phyloP scores from a whole-genome alignment of 2,888 invertebrate species.

The Subacronicta megacephala region DNA sequence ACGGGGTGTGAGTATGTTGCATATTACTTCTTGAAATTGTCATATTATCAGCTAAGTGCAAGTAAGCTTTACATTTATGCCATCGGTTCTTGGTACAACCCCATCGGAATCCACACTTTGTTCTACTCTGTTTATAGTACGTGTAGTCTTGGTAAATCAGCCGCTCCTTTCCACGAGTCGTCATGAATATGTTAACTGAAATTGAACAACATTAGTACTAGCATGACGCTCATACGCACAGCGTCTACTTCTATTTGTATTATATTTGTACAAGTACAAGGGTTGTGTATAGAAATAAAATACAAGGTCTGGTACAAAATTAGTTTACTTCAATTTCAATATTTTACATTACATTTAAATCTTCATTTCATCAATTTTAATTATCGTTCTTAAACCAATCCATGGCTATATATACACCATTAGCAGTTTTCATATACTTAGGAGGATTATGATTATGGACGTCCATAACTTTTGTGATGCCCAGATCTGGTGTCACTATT shows the following conservation, averaged over 20 bases:
- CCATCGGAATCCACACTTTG: slow-evolving; percentile 82
- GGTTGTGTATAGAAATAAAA: slow-evolving; percentile 17
- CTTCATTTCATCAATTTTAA: not conserved
- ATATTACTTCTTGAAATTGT: slow-evolving; percentile 83
- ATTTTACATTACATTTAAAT: too few relatives aligned
- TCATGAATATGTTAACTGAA: slow-evolving; percentile 88
- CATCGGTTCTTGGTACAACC: slow-evolving; percentile 86
- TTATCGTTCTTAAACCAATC: slow-evolving; percentile 10
- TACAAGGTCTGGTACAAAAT: not conserved
- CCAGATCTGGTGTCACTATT: slow-evolving; percentile 24
- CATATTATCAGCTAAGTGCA: slow-evolving; percentile 83
- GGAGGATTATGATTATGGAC: slow-evolving; percentile 15
- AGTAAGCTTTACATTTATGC: slow-evolving; percentile 83
- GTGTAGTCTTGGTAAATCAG: slow-evolving; percentile 80
- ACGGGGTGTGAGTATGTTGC: slow-evolving; percentile 81
- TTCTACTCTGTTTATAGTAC: slow-evolving; percentile 84
- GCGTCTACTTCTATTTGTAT: slow-evolving; percentile 14
- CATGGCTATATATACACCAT: slow-evolving; percentile 15
- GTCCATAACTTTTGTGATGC: slow-evolving; percentile 11
- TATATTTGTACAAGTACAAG: not conserved
- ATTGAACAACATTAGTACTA: slow-evolving; percentile 48
- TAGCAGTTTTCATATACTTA: slow-evolving; percentile 14
- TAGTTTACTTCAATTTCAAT: not conserved
- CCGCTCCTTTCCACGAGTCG: slow-evolving; percentile 81
- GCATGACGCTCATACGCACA: slow-evolving; percentile 5